Conservation (phyloP, 2,888 invertebrate species). For the Drosophila nigricruria region DNA sequence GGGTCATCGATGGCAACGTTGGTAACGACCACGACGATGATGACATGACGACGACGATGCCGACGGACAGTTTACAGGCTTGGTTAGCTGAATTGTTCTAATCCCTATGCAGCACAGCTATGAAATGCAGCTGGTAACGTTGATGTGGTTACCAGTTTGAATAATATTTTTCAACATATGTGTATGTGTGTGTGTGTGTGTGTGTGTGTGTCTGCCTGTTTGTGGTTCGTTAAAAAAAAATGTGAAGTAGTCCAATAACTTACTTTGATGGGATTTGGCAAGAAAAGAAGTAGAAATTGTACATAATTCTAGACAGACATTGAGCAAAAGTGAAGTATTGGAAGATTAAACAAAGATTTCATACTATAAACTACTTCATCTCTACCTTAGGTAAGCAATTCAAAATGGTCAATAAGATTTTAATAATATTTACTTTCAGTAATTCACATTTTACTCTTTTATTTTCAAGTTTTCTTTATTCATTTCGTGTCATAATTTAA, state of each 20-base stretch:
- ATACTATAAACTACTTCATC: background rate
- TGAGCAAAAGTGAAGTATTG: too few species aligned
- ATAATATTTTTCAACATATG: background rate
- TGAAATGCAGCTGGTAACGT: slow-evolving; percentile 15
- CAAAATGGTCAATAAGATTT: background rate
- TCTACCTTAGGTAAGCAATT: rapidly evolving
- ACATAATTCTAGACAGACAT: too few species aligned
- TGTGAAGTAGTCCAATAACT: background rate
- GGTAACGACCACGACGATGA: slow-evolving; percentile 20
- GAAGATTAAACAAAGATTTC: too few species aligned
- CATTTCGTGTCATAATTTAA: too few species aligned
- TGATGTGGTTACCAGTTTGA: background rate
- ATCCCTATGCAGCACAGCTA: slow-evolving; percentile 24
- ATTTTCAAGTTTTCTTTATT: too few species aligned
- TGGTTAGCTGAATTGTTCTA: slow-evolving; percentile 58
- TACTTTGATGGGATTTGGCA: background rate
- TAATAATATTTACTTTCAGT: background rate
- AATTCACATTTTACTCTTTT: background rate
- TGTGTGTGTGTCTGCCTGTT: background rate
- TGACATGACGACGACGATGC: slow-evolving; percentile 38
- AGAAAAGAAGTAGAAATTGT: background rate
- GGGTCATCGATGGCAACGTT: slow-evolving; percentile 60
- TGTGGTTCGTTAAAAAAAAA: slow-evolving; percentile 1
- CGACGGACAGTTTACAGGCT: slow-evolving; percentile 48
- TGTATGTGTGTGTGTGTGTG: background rate